Conservation (phyloP, 92 coral and sea anemone genomes). For the Phymanthus crucifer region DNA sequence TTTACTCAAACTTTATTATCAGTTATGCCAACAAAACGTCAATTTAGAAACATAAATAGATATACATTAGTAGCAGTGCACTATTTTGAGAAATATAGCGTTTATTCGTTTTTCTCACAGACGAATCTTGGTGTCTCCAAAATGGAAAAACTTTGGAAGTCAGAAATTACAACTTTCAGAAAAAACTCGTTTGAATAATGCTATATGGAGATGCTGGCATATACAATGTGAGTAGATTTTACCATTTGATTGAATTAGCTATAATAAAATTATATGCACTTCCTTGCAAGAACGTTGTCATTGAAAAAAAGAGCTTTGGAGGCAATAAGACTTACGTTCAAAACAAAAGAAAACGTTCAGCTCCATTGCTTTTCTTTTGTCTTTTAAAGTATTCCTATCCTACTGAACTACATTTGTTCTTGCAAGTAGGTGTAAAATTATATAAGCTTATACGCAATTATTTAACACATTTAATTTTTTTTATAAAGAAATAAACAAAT, state of each 20-base stretch:
- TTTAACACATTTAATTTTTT: too few relatives aligned
- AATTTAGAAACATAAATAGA: neutral
- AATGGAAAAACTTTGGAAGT: constrained; percentile 98
- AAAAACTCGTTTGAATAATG: constrained; percentile 95
- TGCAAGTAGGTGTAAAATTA: too few relatives aligned
- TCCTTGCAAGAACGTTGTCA: neutral
- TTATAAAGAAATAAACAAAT: too few relatives aligned
- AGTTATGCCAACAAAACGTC: neutral
- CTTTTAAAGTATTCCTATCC: too few relatives aligned
- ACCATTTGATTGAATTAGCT: neutral
- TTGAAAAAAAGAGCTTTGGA: too few relatives aligned
- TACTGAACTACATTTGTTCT: too few relatives aligned
- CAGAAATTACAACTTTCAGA: constrained; percentile 96
- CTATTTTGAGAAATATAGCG: neutral
- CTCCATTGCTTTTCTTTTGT: too few relatives aligned
- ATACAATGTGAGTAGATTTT: constrained; percentile 79
- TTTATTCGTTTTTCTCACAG: constrained; percentile 15
- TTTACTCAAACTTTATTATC: neutral
- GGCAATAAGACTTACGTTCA: too few relatives aligned
- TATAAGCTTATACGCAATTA: too few relatives aligned
- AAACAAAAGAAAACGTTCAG: too few relatives aligned
- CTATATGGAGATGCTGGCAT: constrained; percentile 99
- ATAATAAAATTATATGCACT: neutral
- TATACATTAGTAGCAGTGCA: neutral
- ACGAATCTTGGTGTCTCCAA: constrained; percentile 86